Conservation (phyloP, 2,113 vertebrate species). For the Micromys minutus region DNA sequence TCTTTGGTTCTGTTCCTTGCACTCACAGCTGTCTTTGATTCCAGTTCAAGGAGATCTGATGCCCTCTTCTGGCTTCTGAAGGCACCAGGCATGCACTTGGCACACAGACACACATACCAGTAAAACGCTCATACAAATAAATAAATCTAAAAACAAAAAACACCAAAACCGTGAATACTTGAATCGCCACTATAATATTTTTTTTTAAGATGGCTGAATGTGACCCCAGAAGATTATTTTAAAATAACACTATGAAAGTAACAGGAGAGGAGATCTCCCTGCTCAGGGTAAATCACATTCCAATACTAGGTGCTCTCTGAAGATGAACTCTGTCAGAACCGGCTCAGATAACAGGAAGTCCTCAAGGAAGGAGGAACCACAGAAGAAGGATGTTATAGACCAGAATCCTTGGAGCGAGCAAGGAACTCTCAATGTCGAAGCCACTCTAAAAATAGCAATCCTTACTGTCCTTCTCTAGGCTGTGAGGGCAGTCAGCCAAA, state of each 20-base stretch:
- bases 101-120: neutral
- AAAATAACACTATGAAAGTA: neutral
- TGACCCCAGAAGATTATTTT: neutral
- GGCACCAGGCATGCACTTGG: neutral
- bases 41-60: neutral
- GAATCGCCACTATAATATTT: neutral
- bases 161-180: neutral
- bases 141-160: neutral
- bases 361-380: neutral
- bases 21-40: neutral
- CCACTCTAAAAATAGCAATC: neutral
- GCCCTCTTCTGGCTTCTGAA: neutral
- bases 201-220: neutral
- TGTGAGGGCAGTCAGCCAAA: neutral
- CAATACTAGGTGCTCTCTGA: constrained; percentile 12
- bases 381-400: neutral
- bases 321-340: constrained; percentile 22
- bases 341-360: neutral
- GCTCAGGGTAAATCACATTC: neutral
- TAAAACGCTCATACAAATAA: neutral
- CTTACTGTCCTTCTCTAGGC: neutral
- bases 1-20: too few species aligned
- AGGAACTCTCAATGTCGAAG: neutral
- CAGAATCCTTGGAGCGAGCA: neutral
- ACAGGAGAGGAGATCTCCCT: neutral